Evolutionary conservation across 2,113 vertebrate species (phyloP), one percentile per base, ranked within the genome.

Genomic region (Mustela lutreola): DNA sequence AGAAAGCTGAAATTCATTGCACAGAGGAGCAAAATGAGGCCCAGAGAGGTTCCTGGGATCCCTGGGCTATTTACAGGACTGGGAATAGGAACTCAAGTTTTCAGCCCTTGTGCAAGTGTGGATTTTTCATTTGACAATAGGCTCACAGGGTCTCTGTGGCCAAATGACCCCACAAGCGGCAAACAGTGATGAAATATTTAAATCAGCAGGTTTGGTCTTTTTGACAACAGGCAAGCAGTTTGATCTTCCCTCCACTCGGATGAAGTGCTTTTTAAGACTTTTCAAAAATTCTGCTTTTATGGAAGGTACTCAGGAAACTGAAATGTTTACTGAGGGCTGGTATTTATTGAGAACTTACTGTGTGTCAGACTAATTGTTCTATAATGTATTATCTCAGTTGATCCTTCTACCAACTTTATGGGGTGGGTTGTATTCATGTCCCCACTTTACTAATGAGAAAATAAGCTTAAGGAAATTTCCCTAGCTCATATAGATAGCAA

Each of bases 241-340:
- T 93, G 48, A 31, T 50, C 31, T 91, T 93, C 96, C 79, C 36
- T 82, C 6, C 31, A 50, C 12, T 65, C 63, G 22, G 67, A 88
- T 79, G 62, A 78, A 67, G 60, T 97, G 10, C 14, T 89, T 89
- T 79, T 89, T 18, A 94, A 91, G 24, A 92, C 28, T 28, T 85
- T 94, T 97, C 7, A 65, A 45, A 92, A 87, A 31, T 84, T 81
- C 71, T 88, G 9, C 10, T 93, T 95, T 91, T 73, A 80, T 56
- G 89, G 58, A 93, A 91, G n/a, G 79, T 14, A 56, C 24, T 14
- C 58, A 85, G 80, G 91, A 93, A 75, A 75, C 28, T 39, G 26
- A 94, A 81, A 88, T 56, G 39, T 36, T 96, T 93, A 42, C 62
- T 82, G 28, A 73, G 24, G 95, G 26, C 15, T 93, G 71, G 67